These are phyloP conservation scores for Gastrophysa polygoni DNA, from an alignment of 2,888 invertebrate genomes.

Conservation along the genomic window DNA sequence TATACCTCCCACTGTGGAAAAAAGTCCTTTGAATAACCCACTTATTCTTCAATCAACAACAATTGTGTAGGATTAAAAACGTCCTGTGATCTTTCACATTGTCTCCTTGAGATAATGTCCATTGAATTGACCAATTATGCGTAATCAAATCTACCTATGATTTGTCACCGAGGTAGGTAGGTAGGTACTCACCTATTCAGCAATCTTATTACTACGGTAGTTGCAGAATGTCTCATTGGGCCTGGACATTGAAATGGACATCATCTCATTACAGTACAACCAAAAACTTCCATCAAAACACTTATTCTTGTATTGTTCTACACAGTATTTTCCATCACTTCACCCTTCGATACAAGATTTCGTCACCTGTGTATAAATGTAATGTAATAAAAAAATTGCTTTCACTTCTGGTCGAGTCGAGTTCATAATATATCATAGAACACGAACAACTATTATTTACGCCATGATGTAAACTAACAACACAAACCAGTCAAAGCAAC, in stretches of 20 bases:
- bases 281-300: neutral
- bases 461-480: too few relatives aligned
- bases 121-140: neutral
- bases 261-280: neutral
- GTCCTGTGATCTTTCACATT: constrained; percentile 1
- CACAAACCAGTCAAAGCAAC: too few relatives aligned
- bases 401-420: neutral
- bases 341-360: neutral
- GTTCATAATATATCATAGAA: too few relatives aligned
- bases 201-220: neutral
- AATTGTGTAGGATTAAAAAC: constrained; percentile 1
- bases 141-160: neutral
- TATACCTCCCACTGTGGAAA: neutral
- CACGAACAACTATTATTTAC: too few relatives aligned
- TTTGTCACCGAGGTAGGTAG: neutral
- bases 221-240: neutral
- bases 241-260: neutral
- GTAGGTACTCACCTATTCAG: neutral
- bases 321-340: neutral
- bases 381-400: neutral
- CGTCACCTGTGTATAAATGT: neutral
- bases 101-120: constrained; percentile 1
- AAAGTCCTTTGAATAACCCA: neutral
- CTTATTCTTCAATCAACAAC: neutral
- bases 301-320: neutral